Conservation (phyloP, 2,797 vertebrate species). For the Serranus cabrilla region DNA sequence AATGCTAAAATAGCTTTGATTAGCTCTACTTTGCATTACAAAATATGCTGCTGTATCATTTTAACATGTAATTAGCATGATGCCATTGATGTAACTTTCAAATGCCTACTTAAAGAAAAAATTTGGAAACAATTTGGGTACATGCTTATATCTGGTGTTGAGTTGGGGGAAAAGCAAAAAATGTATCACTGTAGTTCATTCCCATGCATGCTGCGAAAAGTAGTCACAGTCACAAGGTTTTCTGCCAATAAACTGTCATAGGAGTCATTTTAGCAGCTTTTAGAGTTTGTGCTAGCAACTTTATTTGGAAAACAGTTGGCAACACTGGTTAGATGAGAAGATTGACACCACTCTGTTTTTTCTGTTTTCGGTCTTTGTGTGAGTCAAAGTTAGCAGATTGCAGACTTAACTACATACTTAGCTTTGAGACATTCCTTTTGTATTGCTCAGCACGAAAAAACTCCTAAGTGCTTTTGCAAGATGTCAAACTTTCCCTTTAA, state of each 20-base stretch:
- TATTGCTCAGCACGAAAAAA: not conserved
- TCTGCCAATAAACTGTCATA: too few relatives aligned
- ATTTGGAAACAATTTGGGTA: too few relatives aligned
- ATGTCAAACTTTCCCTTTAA: not conserved
- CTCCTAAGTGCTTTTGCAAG: not conserved
- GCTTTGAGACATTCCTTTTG: not conserved
- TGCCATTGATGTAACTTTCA: not conserved
- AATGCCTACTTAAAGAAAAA: not conserved
- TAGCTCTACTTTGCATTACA: not conserved
- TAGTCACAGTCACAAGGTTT: too few relatives aligned
- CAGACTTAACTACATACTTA: not conserved
- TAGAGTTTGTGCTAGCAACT: too few relatives aligned
- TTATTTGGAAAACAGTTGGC: too few relatives aligned
- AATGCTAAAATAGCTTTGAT: not conserved
- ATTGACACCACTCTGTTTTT: not conserved
- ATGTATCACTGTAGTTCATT: not conserved
- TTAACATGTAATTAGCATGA: not conserved
- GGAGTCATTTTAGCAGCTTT: too few relatives aligned
- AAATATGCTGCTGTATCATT: not conserved
- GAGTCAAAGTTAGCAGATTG: not conserved
- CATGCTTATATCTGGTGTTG: too few relatives aligned
- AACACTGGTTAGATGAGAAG: too few relatives aligned
- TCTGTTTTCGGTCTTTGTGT: not conserved
- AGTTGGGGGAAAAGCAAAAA: too few relatives aligned
- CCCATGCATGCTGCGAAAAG: too few relatives aligned